phyloP scores from a whole-genome alignment of 2,797 vertebrate species.

The Myiotriccus ornatus region DNA sequence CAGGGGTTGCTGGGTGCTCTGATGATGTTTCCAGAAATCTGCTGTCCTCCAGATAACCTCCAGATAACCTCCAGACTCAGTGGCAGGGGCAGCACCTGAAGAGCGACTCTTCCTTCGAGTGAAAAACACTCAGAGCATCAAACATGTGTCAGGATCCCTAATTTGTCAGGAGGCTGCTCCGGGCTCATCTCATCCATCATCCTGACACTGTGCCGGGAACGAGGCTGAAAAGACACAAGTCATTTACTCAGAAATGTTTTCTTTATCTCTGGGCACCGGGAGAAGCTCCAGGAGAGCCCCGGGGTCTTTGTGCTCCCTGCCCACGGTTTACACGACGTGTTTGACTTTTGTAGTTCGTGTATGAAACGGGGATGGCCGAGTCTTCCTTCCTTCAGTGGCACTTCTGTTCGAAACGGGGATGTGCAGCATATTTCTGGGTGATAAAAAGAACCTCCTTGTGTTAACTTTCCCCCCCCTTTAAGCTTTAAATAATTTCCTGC shows the following conservation, averaged over 20 bases:
- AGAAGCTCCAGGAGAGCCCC: neutral
- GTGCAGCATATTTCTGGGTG: neutral
- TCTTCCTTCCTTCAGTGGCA: neutral
- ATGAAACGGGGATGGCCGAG: neutral
- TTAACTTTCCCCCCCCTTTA: neutral
- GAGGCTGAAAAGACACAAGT: constrained; percentile 56
- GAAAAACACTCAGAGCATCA: constrained; percentile 10
- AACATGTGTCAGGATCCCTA: constrained; percentile 10
- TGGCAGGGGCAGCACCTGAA: constrained; percentile 12
- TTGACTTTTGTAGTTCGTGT: neutral
- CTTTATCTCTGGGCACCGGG: constrained; percentile 24
- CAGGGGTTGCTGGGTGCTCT: neutral
- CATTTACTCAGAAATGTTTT: constrained; percentile 42
- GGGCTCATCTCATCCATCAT: constrained; percentile 45
- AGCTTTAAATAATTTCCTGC: neutral
- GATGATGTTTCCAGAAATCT: constrained; percentile 42
- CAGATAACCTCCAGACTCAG: constrained; percentile 27
- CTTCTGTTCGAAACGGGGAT: neutral
- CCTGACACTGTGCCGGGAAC: neutral
- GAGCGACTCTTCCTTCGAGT: neutral
- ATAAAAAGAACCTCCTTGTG: neutral
- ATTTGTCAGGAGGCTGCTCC: constrained; percentile 46
- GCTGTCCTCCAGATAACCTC: constrained; percentile 17
- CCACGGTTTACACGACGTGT: neutral
- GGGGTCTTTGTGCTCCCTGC: neutral